Evolutionary conservation across 2,888 invertebrate species (phyloP).

Genomic region (Mesoligia furuncula): DNA sequence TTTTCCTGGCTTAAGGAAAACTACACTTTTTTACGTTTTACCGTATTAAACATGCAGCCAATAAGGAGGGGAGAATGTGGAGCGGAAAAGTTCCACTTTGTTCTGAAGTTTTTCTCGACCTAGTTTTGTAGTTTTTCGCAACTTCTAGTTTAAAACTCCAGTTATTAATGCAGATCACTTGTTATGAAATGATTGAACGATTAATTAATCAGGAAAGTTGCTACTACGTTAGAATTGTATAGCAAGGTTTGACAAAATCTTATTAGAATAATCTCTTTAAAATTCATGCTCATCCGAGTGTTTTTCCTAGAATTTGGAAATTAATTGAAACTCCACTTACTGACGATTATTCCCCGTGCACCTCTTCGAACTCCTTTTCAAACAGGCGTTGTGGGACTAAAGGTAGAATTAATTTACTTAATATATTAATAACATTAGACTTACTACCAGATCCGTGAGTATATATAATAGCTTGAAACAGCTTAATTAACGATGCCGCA

Average conservation of each 20-base stretch:
- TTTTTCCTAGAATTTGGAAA: neutral
- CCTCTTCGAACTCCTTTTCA: neutral
- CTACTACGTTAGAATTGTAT: neutral
- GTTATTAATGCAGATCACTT: constrained; percentile 10
- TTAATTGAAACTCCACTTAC: neutral
- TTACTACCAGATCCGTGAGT: constrained; percentile 56
- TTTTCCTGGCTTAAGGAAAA: neutral
- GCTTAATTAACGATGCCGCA: constrained; percentile 68
- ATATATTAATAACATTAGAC: constrained; percentile 34
- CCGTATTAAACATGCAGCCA: constrained; percentile 2
- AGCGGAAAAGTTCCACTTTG: constrained; percentile 24
- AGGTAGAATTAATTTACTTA: constrained; percentile 11
- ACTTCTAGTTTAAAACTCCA: constrained; percentile 4
- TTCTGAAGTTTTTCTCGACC: constrained; percentile 22
- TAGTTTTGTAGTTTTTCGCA: constrained; percentile 19
- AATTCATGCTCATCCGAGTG: neutral
- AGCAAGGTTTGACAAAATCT: neutral
- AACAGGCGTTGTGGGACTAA: neutral
- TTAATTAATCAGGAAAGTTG: neutral
- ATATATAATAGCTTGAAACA: constrained; percentile 63
- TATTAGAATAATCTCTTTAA: neutral
- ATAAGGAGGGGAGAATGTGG: constrained; percentile 1
- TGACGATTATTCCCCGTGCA: neutral
- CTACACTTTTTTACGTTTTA: neutral
- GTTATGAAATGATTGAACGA: constrained; percentile 5